Percentiles rank a stretch among this genome's conserved stretches.
These are phyloP conservation scores for Amphiura filiformis DNA, from an alignment of 35 echinoderm and acorn worm genomes.

Conservation along the genomic window DNA sequence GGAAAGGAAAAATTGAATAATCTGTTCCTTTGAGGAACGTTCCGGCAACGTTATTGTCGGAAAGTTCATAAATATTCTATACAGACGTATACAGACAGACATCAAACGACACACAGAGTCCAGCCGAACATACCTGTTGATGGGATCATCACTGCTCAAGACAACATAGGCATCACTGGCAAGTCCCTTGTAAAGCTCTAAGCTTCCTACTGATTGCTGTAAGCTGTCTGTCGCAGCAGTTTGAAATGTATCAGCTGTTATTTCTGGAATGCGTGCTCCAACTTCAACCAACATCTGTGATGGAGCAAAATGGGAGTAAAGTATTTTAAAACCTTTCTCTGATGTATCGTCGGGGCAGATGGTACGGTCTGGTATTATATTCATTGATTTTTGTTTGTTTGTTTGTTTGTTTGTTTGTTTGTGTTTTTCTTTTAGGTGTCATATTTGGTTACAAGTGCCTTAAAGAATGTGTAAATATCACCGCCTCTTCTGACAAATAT, in stretches of 20 bases:
- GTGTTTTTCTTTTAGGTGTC: too few species aligned
- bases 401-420: too few species aligned
- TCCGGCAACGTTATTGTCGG: background rate
- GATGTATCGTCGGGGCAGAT: too few species aligned
- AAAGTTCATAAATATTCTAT: background rate
- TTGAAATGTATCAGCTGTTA: slow-evolving; percentile 34
- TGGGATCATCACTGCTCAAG: slow-evolving; percentile 71
- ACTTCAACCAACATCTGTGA: slow-evolving; percentile 64
- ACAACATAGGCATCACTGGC: slow-evolving; percentile 86
- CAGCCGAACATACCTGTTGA: slow-evolving; percentile 29
- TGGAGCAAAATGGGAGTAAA: too few species aligned
- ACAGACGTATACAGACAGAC: background rate
- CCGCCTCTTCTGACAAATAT: too few species aligned
- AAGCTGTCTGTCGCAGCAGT: slow-evolving; percentile 55
- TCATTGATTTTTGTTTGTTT: too few species aligned
- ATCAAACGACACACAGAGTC: background rate
- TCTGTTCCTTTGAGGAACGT: background rate
- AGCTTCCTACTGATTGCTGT: slow-evolving; percentile 78
- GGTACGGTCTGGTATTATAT: too few species aligned
- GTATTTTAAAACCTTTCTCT: slow-evolving; percentile 54
- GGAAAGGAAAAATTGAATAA: too few species aligned
- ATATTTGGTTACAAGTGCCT: too few species aligned
- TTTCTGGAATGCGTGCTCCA: slow-evolving; percentile 57
- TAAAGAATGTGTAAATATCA: too few species aligned
- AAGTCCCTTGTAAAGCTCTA: slow-evolving; percentile 76